Conservation (phyloP, 1,140 invertebrate genomes). For the Mamestra configurata region DNA sequence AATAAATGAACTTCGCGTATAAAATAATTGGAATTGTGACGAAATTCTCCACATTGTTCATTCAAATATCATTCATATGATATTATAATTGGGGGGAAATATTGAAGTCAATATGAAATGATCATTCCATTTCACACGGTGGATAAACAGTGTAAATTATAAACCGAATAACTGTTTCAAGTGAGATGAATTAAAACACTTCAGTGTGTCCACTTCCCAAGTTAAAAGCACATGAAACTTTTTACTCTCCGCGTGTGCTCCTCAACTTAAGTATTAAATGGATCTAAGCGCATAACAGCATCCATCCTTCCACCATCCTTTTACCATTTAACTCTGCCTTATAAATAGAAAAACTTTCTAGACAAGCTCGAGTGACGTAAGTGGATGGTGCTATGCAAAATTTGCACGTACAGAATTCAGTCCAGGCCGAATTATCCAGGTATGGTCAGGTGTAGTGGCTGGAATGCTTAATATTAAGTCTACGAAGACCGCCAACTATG, state of each 20-base stretch:
- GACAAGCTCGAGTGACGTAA: slow-evolving; percentile 14
- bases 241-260: neutral
- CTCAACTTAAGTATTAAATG: neutral
- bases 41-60: neutral
- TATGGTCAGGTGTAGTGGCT: slow-evolving; percentile 46
- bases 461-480: slow-evolving; percentile 53
- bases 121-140: neutral
- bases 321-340: neutral
- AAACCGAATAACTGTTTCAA: neutral
- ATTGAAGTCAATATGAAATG: neutral
- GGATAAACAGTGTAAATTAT: neutral
- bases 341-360: slow-evolving; percentile 5
- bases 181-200: neutral
- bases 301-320: neutral
- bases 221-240: slow-evolving; percentile 21
- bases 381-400: slow-evolving; percentile 43
- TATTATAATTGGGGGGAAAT: neutral
- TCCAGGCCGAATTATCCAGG: slow-evolving; percentile 41
- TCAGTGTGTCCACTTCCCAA: neutral
- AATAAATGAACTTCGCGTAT: neutral
- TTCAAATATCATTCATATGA: neutral
- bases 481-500: slow-evolving; percentile 18
- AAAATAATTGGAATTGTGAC: slow-evolving; percentile 9
- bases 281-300: neutral
- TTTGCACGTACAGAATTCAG: slow-evolving; percentile 40